phyloP scores from a whole-genome alignment of 2,113 vertebrate genomes.

The Cephalopterus ornatus region DNA sequence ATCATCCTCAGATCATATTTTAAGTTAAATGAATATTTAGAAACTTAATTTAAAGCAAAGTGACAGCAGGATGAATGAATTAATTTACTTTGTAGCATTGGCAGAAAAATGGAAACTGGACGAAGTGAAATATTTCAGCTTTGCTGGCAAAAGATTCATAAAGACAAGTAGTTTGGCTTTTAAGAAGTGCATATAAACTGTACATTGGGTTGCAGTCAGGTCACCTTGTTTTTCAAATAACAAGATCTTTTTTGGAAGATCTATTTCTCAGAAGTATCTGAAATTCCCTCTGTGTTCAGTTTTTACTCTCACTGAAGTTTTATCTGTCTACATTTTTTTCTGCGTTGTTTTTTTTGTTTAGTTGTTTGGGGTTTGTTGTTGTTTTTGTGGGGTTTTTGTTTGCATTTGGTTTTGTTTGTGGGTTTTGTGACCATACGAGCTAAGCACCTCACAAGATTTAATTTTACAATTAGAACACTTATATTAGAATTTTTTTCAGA shows the following conservation, averaged over 20 bases:
- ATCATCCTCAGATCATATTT: not conserved
- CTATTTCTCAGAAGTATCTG: not conserved
- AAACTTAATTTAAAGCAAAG: not conserved
- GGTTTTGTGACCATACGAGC: not conserved
- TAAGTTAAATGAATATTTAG: not conserved
- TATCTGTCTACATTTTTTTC: not conserved
- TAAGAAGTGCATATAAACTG: not conserved
- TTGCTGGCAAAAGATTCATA: not conserved
- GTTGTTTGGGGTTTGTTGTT: not conserved
- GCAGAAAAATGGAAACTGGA: not conserved
- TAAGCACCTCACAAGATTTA: not conserved
- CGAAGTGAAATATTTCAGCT: slow-evolving; percentile 18
- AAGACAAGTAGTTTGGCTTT: not conserved
- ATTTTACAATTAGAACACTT: not conserved
- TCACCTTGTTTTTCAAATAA: not conserved
- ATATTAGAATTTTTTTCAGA: not conserved
- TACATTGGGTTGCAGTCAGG: not conserved
- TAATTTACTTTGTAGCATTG: not conserved
- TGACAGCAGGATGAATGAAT: not conserved
- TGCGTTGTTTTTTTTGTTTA: not conserved
- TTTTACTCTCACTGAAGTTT: not conserved
- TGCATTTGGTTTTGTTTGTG: not conserved
- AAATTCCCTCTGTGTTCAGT: not conserved
- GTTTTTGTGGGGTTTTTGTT: not conserved
- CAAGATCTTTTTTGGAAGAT: not conserved